These are phyloP conservation scores for Plectrocnemia conspersa DNA, from an alignment of 1,140 invertebrate species.

Conservation along the genomic window DNA sequence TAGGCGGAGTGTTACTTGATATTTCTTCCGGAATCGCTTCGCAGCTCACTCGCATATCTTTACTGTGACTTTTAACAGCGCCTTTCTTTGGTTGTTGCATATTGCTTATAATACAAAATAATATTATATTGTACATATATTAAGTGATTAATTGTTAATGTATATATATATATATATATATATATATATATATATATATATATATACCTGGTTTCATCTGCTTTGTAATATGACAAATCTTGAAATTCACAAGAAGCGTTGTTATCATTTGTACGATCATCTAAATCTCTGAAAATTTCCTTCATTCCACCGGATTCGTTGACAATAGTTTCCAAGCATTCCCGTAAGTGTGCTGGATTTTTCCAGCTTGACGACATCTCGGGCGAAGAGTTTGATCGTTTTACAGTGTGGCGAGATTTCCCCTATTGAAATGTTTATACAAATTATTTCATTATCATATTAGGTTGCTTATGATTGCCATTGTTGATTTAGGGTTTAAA, in stretches of 20 bases:
- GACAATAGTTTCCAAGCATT: slow-evolving; percentile 38
- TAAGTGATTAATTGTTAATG: slow-evolving; percentile 4
- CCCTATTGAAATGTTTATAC: slow-evolving; percentile 36
- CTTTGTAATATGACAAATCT: slow-evolving; percentile 1
- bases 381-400: slow-evolving; percentile 82
- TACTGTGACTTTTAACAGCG: slow-evolving; percentile 57
- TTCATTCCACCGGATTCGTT: background rate
- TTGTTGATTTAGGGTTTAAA: too few relatives aligned
- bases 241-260: background rate
- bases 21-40: slow-evolving; percentile 89
- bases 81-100: slow-evolving; percentile 57
- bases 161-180: slow-evolving; percentile 10
- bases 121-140: background rate
- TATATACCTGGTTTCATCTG: background rate
- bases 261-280: slow-evolving; percentile 4
- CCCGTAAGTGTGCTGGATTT: slow-evolving; percentile 58
- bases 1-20: slow-evolving; percentile 44
- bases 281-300: background rate
- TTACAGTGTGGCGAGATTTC: slow-evolving; percentile 70
- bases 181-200: background rate
- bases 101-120: slow-evolving; percentile 38
- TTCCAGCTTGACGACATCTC: slow-evolving; percentile 87
- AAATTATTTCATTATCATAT: too few relatives aligned
- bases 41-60: slow-evolving; percentile 76
- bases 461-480: too few relatives aligned